A percentile compares a stretch with the other conserved stretches of the same genome.
phyloP scores from a whole-genome alignment of 2,888 invertebrate species.

The Cantharis rufa region DNA sequence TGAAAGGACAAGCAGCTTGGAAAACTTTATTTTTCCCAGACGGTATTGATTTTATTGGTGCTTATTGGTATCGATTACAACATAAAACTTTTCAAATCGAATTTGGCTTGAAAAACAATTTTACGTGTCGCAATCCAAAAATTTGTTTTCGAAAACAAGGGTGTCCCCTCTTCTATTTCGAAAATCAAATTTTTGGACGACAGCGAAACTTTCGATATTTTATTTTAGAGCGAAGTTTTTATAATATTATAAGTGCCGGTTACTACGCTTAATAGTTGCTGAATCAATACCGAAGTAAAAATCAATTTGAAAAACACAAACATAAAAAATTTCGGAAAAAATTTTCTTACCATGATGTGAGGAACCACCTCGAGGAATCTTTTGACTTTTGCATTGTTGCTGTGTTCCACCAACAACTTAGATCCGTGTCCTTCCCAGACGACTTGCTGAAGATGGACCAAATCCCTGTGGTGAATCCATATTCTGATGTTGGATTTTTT shows the following conservation, averaged over 20 bases:
- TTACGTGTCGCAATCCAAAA: too few relatives aligned
- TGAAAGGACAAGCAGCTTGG: background rate
- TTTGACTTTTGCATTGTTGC: constrained; percentile 80
- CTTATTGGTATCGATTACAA: background rate
- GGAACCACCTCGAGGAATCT: constrained; percentile 92
- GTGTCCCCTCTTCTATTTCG: too few relatives aligned
- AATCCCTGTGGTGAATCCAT: constrained; percentile 93
- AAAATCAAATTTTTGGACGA: too few relatives aligned
- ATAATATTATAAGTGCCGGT: background rate
- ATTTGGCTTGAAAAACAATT: background rate
- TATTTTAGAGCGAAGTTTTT: background rate
- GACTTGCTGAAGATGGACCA: constrained; percentile 82
- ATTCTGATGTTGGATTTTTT: constrained; percentile 82
- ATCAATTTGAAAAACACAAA: background rate
- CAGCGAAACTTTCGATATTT: too few relatives aligned
- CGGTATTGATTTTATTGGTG: background rate
- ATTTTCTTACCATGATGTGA: constrained; percentile 80
- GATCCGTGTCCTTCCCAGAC: constrained; percentile 90
- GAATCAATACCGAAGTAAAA: background rate
- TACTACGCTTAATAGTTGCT: background rate
- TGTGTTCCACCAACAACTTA: constrained; percentile 79
- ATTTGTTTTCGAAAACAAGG: too few relatives aligned
- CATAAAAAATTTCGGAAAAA: too few relatives aligned
- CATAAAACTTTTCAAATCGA: background rate
- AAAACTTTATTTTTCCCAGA: background rate